Conservation (phyloP, 2,888 invertebrate genomes). For the Tinea pellionella region DNA sequence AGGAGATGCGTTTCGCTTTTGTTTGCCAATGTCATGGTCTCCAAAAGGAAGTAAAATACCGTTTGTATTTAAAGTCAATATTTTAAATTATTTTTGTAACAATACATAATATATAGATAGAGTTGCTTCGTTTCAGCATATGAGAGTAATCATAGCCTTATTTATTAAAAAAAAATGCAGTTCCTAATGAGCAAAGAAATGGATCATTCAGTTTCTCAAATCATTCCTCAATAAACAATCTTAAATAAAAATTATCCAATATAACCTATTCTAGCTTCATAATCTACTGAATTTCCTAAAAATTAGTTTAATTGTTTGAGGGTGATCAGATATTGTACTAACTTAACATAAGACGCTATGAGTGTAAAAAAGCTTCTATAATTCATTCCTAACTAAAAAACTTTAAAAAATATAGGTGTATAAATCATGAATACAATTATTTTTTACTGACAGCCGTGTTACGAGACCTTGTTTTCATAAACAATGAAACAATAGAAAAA, state of each 20-base stretch:
- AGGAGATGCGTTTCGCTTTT: constrained; percentile 45
- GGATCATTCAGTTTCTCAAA: too few species aligned
- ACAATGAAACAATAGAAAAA: constrained; percentile 45
- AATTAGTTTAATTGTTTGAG: too few species aligned
- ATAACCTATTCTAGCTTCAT: too few species aligned
- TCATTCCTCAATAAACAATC: too few species aligned
- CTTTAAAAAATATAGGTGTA: constrained; percentile 28
- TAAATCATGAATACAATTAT: constrained; percentile 61
- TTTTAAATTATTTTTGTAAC: background rate
- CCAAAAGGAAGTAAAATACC: background rate
- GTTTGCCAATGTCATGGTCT: constrained; percentile 41
- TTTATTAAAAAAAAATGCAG: too few species aligned
- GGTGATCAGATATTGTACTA: too few species aligned
- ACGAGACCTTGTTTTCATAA: constrained; percentile 63
- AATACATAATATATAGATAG: background rate
- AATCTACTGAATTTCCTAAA: too few species aligned
- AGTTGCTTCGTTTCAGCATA: background rate
- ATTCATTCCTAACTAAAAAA: constrained; percentile 1
- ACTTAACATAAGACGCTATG: too few species aligned
- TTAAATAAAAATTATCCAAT: too few species aligned
- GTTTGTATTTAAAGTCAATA: background rate
- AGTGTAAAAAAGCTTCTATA: background rate
- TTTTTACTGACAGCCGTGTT: constrained; percentile 65
- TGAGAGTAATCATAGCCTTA: too few species aligned
- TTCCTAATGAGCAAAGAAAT: too few species aligned